A percentile compares a stretch with the other conserved stretches of the same genome.
Evolutionary conservation across 2,888 invertebrate genomes (phyloP).

Genomic region (Parthenolecanium corni): DNA sequence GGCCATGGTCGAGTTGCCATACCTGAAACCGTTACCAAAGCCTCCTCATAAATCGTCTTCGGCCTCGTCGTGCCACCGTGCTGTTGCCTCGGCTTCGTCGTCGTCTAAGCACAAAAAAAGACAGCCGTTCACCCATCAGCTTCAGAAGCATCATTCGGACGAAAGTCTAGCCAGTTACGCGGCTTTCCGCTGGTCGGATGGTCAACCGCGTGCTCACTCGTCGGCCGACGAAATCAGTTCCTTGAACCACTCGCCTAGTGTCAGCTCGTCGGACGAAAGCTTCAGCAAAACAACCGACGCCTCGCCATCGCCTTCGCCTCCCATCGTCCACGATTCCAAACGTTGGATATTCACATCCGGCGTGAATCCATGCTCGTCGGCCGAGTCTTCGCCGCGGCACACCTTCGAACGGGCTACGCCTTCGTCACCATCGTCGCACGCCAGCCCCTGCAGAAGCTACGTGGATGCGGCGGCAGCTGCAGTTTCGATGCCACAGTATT

Average conservation of each 20-base stretch:
- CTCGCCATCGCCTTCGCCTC: conserved; percentile 47
- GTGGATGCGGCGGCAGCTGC: background rate
- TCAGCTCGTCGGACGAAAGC: conserved; percentile 67
- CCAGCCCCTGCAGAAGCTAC: conserved; percentile 6
- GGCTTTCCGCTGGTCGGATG: conserved; percentile 18
- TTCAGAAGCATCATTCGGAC: conserved; percentile 55
- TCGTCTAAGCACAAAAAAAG: conserved; percentile 18
- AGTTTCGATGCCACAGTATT: conserved; percentile 6
- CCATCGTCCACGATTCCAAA: conserved; percentile 41
- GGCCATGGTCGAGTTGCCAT: conserved; percentile 32
- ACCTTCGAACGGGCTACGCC: conserved; percentile 1
- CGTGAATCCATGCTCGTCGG: conserved; percentile 40
- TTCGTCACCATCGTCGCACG: background rate
- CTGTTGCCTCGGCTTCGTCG: background rate
- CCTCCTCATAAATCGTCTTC: conserved; percentile 31
- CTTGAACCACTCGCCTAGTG: conserved; percentile 65
- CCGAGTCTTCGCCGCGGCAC: conserved; percentile 39
- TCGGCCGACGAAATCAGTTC: conserved; percentile 75
- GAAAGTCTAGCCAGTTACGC: conserved; percentile 38
- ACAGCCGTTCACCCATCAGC: conserved; percentile 31
- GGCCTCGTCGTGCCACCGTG: background rate
- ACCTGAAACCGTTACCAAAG: conserved; percentile 34
- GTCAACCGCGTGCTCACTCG: conserved; percentile 50
- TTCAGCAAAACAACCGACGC: conserved; percentile 70
- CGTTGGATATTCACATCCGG: conserved; percentile 53